Percentiles rank a stretch among this genome's conserved stretches.
phyloP scores from a whole-genome alignment of 2,888 invertebrate species.

The Spialia ferax region DNA sequence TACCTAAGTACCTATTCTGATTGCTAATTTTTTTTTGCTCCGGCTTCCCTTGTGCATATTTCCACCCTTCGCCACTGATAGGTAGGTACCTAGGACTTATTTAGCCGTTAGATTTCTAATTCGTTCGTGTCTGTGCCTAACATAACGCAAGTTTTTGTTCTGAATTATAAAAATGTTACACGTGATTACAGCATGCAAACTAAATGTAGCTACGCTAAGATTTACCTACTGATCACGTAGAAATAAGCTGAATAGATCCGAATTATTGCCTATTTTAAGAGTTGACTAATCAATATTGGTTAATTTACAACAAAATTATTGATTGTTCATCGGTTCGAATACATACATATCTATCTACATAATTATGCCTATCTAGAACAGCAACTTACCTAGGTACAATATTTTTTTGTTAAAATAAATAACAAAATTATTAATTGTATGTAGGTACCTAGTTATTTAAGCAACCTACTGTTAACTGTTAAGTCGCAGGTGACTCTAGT shows the following conservation, averaged over 20 bases:
- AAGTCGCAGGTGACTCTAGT: too few relatives aligned
- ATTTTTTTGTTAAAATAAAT: slow-evolving; percentile 10
- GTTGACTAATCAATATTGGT: slow-evolving; percentile 3
- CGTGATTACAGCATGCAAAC: slow-evolving; percentile 26
- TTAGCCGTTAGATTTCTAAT: slow-evolving; percentile 1
- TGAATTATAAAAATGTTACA: slow-evolving; percentile 6
- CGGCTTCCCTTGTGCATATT: too few relatives aligned
- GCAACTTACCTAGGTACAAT: background rate
- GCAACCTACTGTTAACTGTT: too few relatives aligned
- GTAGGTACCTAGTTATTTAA: too few relatives aligned
- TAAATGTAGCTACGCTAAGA: slow-evolving; percentile 7
- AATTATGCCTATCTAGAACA: too few relatives aligned
- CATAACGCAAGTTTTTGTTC: slow-evolving; percentile 1
- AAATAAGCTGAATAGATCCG: slow-evolving; percentile 20
- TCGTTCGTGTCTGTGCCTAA: too few relatives aligned
- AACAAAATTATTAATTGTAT: too few relatives aligned
- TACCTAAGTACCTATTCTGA: too few relatives aligned
- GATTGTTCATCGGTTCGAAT: background rate
- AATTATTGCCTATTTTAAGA: background rate
- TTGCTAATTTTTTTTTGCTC: too few relatives aligned
- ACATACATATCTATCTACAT: too few relatives aligned
- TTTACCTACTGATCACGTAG: background rate
- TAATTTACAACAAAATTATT: background rate
- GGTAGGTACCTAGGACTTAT: too few relatives aligned
- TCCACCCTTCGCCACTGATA: too few relatives aligned